These are phyloP conservation scores for Hanleya hanleyi DNA, from an alignment of 2,888 invertebrate species.

Conservation along the genomic window DNA sequence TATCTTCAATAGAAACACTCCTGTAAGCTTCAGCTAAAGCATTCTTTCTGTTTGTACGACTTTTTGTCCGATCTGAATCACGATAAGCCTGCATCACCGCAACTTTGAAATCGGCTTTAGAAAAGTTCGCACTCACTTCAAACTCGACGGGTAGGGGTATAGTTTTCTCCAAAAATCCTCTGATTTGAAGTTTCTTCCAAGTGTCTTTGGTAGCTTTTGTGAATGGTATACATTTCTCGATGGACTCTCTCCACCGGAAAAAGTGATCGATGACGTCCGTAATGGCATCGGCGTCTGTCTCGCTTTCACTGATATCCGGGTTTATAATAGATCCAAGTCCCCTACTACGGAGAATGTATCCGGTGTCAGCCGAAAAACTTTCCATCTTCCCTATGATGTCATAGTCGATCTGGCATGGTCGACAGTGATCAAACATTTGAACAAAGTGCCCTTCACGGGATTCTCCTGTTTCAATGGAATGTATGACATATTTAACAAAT, in stretches of 20 bases:
- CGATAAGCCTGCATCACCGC: slow-evolving; percentile 23
- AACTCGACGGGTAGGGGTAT: slow-evolving; percentile 33
- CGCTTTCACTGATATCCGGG: slow-evolving; percentile 37
- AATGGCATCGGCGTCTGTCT: slow-evolving; percentile 42
- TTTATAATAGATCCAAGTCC: slow-evolving; percentile 36
- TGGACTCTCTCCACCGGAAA: slow-evolving; percentile 27
- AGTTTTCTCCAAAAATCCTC: slow-evolving; percentile 45
- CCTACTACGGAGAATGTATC: slow-evolving; percentile 33
- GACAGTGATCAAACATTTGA: slow-evolving; percentile 46
- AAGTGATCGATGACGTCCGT: slow-evolving; percentile 45
- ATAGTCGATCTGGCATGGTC: slow-evolving; percentile 46
- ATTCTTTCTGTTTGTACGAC: slow-evolving; percentile 43
- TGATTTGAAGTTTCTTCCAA: slow-evolving; percentile 54
- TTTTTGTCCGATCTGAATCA: slow-evolving; percentile 15
- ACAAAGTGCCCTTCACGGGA: slow-evolving; percentile 52
- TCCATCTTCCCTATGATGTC: slow-evolving; percentile 50
- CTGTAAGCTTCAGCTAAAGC: slow-evolving; percentile 50
- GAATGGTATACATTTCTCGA: slow-evolving; percentile 39
- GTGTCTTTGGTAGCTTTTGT: slow-evolving; percentile 36
- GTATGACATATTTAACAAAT: slow-evolving; percentile 47
- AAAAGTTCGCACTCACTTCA: slow-evolving; percentile 10
- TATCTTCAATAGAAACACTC: slow-evolving; percentile 31
- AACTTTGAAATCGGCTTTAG: slow-evolving; percentile 18
- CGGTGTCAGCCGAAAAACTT: slow-evolving; percentile 42
- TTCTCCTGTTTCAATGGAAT: slow-evolving; percentile 16